Evolutionary conservation across 2,888 invertebrate species (phyloP), one percentile per base, ranked within the genome.

Genomic region (Drosophila aldrichi): DNA sequence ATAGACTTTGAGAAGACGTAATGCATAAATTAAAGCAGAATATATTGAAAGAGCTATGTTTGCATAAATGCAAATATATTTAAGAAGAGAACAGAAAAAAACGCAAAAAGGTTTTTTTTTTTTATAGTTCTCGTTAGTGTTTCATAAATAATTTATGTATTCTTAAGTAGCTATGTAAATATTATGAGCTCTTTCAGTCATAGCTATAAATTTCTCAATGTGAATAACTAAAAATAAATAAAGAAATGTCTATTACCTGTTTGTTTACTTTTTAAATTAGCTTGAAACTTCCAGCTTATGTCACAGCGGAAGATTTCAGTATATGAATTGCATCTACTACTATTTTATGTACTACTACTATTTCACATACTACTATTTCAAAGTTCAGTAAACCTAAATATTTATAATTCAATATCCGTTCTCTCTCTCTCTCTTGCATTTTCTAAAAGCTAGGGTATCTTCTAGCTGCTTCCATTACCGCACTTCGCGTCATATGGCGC

Each of bases 401-500:
- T n/a, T 40, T n/a, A 14, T 36, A 14, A 36, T 36, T 36, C 14
- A 0, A 5, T 10, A 0, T 29, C 29, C 25, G 3, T 3, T 25
- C 25, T 25, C 25, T 34, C 14, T 1, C 38, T 38, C 38, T 38
- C 12, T 18, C 18, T 20, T 10, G 5, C 2, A 14, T 7, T 12
- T 12, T 10, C 10, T 7, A 2, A 1, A 43, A 43, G 22, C 22
- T 14, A 22, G 43, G 43, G 56, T 56, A 56, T 56, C 10, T 43
- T 9, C 2, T 16, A 34, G 32, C 32, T 16, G 20, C 14, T 4
- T 14, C 20, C 9, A 36, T 16, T 8, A 10, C 14, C 14, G 5
- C 22, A 18, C 0, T 16, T 20, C 36, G 2, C 52, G 18, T 38
- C 60, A 58, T 20, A 43, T 22, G 41, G 10, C 49, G 75, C 87